Evolutionary conservation across 2,888 invertebrate species (phyloP).

Genomic region (Congeria kusceri): DNA sequence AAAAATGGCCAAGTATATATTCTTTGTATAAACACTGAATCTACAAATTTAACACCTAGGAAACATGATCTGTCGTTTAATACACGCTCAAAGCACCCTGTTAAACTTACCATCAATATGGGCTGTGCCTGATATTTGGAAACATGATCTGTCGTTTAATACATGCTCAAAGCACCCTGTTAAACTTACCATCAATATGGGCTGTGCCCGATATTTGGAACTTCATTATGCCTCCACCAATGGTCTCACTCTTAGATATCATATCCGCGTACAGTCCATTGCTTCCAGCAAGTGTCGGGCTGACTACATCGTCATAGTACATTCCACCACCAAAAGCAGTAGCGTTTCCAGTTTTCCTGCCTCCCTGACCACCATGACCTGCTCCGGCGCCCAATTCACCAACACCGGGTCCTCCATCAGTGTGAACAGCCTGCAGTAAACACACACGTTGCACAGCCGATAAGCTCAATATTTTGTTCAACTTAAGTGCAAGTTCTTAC

Average conservation of each 20-base stretch:
- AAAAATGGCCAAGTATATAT: no score
- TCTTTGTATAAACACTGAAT: no score
- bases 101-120: no score
- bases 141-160: no score
- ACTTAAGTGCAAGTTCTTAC: no score
- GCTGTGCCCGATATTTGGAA: constrained; percentile 56
- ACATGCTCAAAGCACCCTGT: no score
- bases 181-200: constrained; percentile 69
- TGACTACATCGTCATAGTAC: constrained; percentile 64
- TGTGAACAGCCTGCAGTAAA: constrained; percentile 49
- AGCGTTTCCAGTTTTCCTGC: constrained; percentile 30
- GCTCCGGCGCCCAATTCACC: constrained; percentile 72
- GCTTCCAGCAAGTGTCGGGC: constrained; percentile 68
- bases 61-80: no score
- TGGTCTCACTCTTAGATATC: constrained; percentile 17
- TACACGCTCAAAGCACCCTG: no score
- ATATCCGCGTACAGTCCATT: constrained; percentile 50
- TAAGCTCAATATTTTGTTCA: no score
- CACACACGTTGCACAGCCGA: no score
- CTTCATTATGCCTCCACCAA: constrained; percentile 71
- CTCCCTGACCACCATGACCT: constrained; percentile 76
- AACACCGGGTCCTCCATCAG: constrained; percentile 59
- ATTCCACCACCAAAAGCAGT: constrained; percentile 58
- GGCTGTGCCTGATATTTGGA: no score
- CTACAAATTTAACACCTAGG: no score